Base-by-base conservation (phyloP, 2,888 invertebrate genomes). In the Omphaloscelis lunosa region DNA sequence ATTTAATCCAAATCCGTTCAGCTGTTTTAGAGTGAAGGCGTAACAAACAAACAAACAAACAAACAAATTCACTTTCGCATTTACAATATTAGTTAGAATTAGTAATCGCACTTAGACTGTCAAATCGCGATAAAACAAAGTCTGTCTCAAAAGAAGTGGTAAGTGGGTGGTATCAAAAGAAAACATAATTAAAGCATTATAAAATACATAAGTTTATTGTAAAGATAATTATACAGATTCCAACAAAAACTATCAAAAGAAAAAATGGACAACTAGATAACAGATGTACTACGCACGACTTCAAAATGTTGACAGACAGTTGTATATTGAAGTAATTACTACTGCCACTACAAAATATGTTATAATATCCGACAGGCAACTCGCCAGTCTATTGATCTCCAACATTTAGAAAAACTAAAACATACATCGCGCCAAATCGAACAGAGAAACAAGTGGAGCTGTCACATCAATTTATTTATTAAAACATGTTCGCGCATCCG, bases 401-500 rank as follows among this genome's bases (percentile, higher is more conserved):
- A 61, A 48, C 70, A 56, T 69, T 70, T 5, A 82, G 65, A 83
- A 87, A 82, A 87, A 88, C 78, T 80, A 75, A 79, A 77, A 75
- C 79, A 75, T 45, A 72, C 72, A 79, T 69, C 79, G 70, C 68
- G 65, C 77, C 48, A 77, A 80, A 80, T 78, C 51, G 75, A 71
- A 82, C 58, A 72, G 62, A 59, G 79, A 77, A 88, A 88, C 88
- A 75, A 83, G 86, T 81, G 73, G 73, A 72, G 79, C 84, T 88
- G 89, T 89, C 88, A 86, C 69, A 84, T 89, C 88, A 86, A 89
- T 82, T 89, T 80, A 87, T 81, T 71, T 75, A 77, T 77, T 82
- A 69, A 75, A 77, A 75, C 68, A 70, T 87, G 80, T 87, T 89
- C 89, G 79, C 68, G 80, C 88, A 89, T 89, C 89, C 79, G 75